A percentile compares a stretch with the other conserved stretches of the same genome.
These are phyloP conservation scores for Galerucella calmariensis DNA, from an alignment of 2,888 invertebrate genomes.

Conservation along the genomic window DNA sequence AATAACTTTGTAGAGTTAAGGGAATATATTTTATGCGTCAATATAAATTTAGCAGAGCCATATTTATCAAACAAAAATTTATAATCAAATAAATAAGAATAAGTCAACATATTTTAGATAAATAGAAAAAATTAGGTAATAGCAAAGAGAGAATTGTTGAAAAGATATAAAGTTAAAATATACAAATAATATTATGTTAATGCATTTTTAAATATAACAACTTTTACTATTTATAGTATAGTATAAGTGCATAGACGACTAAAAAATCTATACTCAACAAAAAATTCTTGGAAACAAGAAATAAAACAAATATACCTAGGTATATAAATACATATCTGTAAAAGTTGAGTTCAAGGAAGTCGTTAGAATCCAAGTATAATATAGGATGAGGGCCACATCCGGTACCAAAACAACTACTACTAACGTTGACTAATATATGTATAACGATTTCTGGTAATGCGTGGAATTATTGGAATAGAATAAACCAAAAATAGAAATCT, in stretches of 20 bases:
- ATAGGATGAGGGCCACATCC: slow-evolving; percentile 9
- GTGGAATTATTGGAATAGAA: not conserved
- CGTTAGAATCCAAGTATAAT: slow-evolving; percentile 10
- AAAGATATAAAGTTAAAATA: too few species aligned
- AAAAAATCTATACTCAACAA: not conserved
- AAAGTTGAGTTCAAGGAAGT: slow-evolving; percentile 11
- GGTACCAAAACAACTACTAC: slow-evolving; percentile 1
- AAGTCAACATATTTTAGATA: too few species aligned
- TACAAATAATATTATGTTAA: too few species aligned
- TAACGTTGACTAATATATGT: not conserved
- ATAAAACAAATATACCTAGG: not conserved
- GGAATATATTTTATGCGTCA: too few species aligned
- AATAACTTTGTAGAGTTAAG: too few species aligned
- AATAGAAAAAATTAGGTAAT: too few species aligned
- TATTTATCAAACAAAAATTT: too few species aligned
- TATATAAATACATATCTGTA: slow-evolving; percentile 1
- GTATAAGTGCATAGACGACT: not conserved
- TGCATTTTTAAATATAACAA: too few species aligned
- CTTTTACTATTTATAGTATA: not conserved
- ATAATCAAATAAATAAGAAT: too few species aligned
- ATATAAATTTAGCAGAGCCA: too few species aligned
- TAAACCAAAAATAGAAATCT: not conserved
- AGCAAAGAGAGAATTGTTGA: too few species aligned
- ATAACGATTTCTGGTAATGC: not conserved
- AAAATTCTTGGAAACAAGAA: slow-evolving; percentile 6